phyloP scores from a whole-genome alignment of 2,888 invertebrate species.

The Apomyelois bistriatella region DNA sequence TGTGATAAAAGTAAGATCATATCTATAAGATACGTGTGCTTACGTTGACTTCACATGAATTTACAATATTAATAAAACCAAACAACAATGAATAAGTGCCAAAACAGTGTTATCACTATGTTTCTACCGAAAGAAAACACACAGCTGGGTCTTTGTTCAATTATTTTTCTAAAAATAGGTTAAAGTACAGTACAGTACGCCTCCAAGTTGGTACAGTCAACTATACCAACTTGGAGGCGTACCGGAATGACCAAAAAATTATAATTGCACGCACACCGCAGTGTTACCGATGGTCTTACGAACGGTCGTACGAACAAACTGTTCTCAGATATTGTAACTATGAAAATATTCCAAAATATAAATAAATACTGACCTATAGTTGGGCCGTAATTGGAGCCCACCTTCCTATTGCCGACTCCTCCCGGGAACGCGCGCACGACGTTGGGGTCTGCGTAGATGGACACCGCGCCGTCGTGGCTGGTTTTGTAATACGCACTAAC shows the following conservation, averaged over 20 bases:
- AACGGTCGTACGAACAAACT: no score
- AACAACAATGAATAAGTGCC: neutral
- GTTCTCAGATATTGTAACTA: no score
- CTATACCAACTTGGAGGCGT: no score
- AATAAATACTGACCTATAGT: conserved; percentile 82
- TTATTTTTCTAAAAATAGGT: no score
- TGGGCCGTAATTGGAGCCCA: conserved; percentile 96
- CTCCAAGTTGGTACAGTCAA: no score
- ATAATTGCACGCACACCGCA: no score
- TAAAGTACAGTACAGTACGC: no score
- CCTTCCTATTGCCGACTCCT: conserved; percentile 96
- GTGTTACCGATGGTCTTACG: no score
- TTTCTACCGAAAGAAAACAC: neutral
- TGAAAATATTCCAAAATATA: neutral
- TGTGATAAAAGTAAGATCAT: neutral
- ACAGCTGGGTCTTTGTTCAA: no score
- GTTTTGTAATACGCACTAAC: conserved; percentile 95
- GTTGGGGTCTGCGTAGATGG: conserved; percentile 94
- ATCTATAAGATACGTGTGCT: neutral
- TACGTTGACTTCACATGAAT: neutral
- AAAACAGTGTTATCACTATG: neutral
- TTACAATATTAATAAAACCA: neutral
- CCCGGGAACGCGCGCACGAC: conserved; percentile 94
- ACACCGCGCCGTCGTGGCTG: conserved; percentile 83
- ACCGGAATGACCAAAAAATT: no score